Evolutionary conservation across 2,797 vertebrate genomes (phyloP).

Genomic region (Lacerta bilineata): DNA sequence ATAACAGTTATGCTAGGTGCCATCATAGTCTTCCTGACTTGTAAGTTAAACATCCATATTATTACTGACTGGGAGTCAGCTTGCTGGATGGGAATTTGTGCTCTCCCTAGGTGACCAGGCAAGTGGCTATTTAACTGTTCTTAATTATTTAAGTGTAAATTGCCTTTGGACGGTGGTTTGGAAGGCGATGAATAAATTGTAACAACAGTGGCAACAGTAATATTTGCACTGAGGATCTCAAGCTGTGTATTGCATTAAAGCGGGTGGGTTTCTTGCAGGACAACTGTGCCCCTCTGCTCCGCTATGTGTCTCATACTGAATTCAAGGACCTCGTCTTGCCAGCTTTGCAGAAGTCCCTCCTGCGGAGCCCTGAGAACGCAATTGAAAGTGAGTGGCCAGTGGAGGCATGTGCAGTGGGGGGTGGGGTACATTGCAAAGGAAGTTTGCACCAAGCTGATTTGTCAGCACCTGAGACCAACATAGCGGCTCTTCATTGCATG

Average conservation of each 20-base stretch:
- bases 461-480: background rate
- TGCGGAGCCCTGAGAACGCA: constrained; percentile 95
- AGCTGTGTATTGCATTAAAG: background rate
- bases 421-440: background rate
- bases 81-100: background rate
- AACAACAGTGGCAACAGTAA: too few relatives aligned
- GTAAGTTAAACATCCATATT: too few relatives aligned
- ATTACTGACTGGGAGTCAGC: too few relatives aligned
- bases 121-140: too few relatives aligned
- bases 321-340: constrained; percentile 95
- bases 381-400: constrained; percentile 88
- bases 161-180: too few relatives aligned
- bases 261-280: constrained; percentile 79
- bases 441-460: background rate
- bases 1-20: too few relatives aligned
- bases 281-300: constrained; percentile 87
- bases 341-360: constrained; percentile 92
- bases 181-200: too few relatives aligned
- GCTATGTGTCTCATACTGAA: constrained; percentile 90
- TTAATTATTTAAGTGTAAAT: too few relatives aligned
- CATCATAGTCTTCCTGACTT: too few relatives aligned
- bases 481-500: background rate
- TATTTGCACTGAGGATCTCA: background rate
- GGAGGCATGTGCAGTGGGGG: background rate
- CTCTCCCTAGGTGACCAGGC: background rate